Conservation (phyloP, 2,113 vertebrate genomes). For the Kobus ellipsiprymnus region DNA sequence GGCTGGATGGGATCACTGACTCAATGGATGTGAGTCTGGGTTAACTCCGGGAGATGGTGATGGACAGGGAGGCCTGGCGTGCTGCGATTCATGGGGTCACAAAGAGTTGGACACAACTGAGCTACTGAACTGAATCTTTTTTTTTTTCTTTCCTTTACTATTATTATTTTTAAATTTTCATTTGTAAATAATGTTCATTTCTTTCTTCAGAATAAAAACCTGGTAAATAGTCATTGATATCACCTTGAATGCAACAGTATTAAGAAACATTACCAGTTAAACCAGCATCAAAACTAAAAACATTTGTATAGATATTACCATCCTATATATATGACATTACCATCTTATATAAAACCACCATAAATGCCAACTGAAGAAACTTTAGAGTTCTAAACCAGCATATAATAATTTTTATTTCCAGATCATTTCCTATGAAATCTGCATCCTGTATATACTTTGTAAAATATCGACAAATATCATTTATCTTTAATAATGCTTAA, state of each 20-base stretch:
- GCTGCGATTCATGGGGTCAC: no score
- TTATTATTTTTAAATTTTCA: neutral
- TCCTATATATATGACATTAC: neutral
- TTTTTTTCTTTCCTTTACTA: neutral
- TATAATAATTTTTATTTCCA: neutral
- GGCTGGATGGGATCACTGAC: no score
- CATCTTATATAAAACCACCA: neutral
- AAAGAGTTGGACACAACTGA: no score
- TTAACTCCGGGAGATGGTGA: no score
- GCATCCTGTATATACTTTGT: neutral
- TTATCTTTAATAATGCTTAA: neutral
- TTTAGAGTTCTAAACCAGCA: neutral
- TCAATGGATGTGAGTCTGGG: no score
- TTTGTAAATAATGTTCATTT: neutral
- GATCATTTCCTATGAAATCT: neutral
- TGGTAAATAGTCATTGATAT: neutral
- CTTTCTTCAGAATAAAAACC: neutral
- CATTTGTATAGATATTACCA: neutral
- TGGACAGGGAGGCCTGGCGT: no score
- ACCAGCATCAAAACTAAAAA: neutral
- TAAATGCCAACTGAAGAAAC: neutral
- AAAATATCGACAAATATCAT: neutral
- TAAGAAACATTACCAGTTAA: neutral
- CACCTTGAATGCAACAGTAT: neutral
- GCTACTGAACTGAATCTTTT: neutral